Evolutionary conservation across 1,140 invertebrate species (phyloP).

Genomic region (Trichoplusia ni): DNA sequence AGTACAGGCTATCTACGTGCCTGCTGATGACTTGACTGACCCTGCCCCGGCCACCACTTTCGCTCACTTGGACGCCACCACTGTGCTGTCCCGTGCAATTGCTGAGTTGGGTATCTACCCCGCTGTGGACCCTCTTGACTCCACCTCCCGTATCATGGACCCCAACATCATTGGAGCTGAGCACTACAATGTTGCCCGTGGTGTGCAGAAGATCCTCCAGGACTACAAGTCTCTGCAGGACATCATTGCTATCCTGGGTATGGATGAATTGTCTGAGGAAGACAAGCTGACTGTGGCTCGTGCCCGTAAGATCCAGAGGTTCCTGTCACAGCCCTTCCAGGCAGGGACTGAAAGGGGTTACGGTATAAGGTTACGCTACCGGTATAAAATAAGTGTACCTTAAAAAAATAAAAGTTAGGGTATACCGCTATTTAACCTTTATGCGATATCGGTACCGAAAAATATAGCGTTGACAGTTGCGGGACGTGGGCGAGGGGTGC

Average conservation of each 20-base stretch:
- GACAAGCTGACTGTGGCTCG: conserved; percentile 98
- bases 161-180: conserved; percentile 97
- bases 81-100: conserved; percentile 98
- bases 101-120: conserved; percentile 97
- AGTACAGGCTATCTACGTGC: conserved; percentile 99
- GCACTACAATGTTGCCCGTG: conserved; percentile 97
- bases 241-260: conserved; percentile 99
- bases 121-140: conserved; percentile 98
- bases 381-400: no score
- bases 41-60: conserved; percentile 99
- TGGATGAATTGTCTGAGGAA: conserved; percentile 99
- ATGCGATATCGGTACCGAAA: no score
- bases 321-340: conserved; percentile 99
- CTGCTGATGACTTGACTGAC: conserved; percentile 99
- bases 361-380: no score
- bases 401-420: no score
- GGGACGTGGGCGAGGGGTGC: no score
- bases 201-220: conserved; percentile 98
- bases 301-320: conserved; percentile 98
- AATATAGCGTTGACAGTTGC: no score
- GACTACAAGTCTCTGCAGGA: conserved; percentile 98
- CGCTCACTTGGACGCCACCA: conserved; percentile 99
- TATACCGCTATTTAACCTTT: no score
- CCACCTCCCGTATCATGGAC: conserved; percentile 99
- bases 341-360: no score